Evolutionary conservation across 2,113 vertebrate genomes (phyloP), one percentile per base, ranked within the genome.

Genomic region (Cyanoderma ruficeps): DNA sequence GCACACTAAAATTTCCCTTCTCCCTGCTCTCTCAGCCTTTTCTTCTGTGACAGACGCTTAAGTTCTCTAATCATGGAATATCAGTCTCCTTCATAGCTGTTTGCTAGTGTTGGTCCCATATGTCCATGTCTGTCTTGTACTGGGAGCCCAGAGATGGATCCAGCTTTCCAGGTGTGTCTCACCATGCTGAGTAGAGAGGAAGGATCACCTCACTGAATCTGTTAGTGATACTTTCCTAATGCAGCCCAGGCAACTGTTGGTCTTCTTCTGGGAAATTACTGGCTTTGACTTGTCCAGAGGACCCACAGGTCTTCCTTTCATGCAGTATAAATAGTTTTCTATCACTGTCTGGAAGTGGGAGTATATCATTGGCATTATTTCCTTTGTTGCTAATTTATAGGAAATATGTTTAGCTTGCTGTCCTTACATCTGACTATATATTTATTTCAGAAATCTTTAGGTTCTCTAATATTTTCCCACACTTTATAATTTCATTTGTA

Each of bases 41-140:
- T 6, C 37, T 46, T 64, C 46, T 46, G 23, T 19, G 25, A 25
- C 30, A 23, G 23, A 33, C 30, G 15, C 13, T 59, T 0, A 1
- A 35, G 23, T 69, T 12, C 13, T 30, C 31, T 75, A 60, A 37
- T 30, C 12, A 49, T 23, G n/a, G 53, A n/a, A 15, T 14, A 31
- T 41, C 27, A 47, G 2, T 13, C 23, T 63, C 28, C 44, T 53
- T 49, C 53, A 35, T 4, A 24, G 35, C 28, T 50, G 13, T 19
- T 71, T 46, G 6, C 25, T 47, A 15, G 9, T 0, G 0, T 28
- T 1, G 2, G 28, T 49, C 33, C 22, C 23, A 13, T 11, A 8
- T 67, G 22, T 33, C 16, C 19, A 6, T 9, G 6, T 49, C 11
- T 65, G 18, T 52, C 41, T 33, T 17, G 13, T 21, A 5, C 15